Evolutionary conservation across 2,113 vertebrate genomes (phyloP).

Genomic region (Cromileptes altivelis): DNA sequence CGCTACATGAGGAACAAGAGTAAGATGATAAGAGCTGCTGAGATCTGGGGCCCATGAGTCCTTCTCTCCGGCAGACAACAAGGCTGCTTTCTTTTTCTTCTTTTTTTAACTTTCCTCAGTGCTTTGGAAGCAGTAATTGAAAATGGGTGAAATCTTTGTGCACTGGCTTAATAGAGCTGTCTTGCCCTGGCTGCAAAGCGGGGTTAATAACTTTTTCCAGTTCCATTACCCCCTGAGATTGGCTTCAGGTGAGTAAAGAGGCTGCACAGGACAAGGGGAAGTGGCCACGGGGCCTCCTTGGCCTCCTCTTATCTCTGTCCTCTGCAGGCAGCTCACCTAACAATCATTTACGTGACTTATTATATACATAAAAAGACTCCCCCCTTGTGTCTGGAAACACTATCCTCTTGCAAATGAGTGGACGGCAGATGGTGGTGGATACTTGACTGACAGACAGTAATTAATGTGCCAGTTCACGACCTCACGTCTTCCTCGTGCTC

Average conservation of each 20-base stretch:
- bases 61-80: slow-evolving; percentile 52
- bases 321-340: slow-evolving; percentile 56
- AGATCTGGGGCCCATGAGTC: slow-evolving; percentile 41
- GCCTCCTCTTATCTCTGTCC: slow-evolving; percentile 62
- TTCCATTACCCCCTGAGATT: slow-evolving; percentile 84
- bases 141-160: slow-evolving; percentile 82
- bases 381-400: slow-evolving; percentile 23
- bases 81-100: slow-evolving; percentile 15
- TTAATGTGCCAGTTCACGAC: slow-evolving; percentile 46
- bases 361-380: slow-evolving; percentile 48
- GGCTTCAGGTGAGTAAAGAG: slow-evolving; percentile 83
- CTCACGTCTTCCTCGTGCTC: not conserved
- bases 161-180: slow-evolving; percentile 82
- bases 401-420: slow-evolving; percentile 25
- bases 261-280: slow-evolving; percentile 69
- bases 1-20: slow-evolving; percentile 61
- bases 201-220: slow-evolving; percentile 86
- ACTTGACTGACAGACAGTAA: slow-evolving; percentile 58
- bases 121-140: slow-evolving; percentile 80
- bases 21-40: slow-evolving; percentile 58
- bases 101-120: slow-evolving; percentile 55
- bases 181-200: slow-evolving; percentile 78
- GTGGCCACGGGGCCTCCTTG: slow-evolving; percentile 51
- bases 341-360: slow-evolving; percentile 60
- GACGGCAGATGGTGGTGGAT: slow-evolving; percentile 11